Evolutionary conservation across 2,888 invertebrate species (phyloP).

Genomic region (Synanthedon andrenaeformis): DNA sequence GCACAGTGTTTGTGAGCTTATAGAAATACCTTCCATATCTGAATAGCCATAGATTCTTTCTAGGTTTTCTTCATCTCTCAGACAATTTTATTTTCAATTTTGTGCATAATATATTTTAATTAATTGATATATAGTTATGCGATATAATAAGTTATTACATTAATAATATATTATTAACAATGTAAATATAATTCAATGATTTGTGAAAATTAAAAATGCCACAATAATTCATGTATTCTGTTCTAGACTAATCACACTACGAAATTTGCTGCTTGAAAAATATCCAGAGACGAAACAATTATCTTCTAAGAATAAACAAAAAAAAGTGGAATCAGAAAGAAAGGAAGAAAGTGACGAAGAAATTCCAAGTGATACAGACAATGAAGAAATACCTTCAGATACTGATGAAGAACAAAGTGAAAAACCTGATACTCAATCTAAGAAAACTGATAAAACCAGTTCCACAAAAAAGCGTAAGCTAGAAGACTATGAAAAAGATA

Average conservation of each 20-base stretch:
- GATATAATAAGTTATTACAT: no score
- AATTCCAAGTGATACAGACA: slow-evolving; percentile 65
- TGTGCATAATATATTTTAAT: no score
- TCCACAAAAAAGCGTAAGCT: slow-evolving; percentile 64
- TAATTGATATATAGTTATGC: no score
- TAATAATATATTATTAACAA: no score
- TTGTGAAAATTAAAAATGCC: no score
- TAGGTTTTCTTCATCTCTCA: no score
- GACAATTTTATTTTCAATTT: no score
- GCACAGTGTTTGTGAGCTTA: no score
- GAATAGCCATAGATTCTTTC: no score
- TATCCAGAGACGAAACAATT: slow-evolving; percentile 78
- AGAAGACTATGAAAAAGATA: slow-evolving; percentile 68
- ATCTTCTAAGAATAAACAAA: slow-evolving; percentile 26
- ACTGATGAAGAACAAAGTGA: slow-evolving; percentile 56
- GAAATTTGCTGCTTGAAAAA: slow-evolving; percentile 65
- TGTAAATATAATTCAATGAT: no score
- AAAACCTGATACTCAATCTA: slow-evolving; percentile 18
- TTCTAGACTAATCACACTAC: slow-evolving; percentile 53
- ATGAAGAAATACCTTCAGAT: slow-evolving; percentile 77
- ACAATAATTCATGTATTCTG: slow-evolving; percentile 2
- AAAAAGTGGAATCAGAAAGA: slow-evolving; percentile 17
- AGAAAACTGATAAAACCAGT: slow-evolving; percentile 13
- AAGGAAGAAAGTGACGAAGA: slow-evolving; percentile 55
- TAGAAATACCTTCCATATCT: no score